Percentiles rank a stretch among this genome's conserved stretches.
phyloP scores from a whole-genome alignment of 2,113 vertebrate species.

The Apodemus sylvaticus region DNA sequence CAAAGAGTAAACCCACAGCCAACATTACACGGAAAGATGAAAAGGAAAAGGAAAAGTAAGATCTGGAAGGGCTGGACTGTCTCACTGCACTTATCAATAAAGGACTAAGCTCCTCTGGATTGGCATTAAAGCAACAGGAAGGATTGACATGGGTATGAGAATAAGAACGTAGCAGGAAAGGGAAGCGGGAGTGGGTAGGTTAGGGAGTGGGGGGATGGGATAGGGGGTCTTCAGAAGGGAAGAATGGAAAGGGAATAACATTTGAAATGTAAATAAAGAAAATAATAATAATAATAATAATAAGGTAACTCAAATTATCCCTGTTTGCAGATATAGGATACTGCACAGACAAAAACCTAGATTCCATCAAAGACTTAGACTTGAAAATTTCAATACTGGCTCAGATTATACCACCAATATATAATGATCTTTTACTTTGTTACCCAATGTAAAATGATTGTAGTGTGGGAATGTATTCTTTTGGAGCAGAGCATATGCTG shows the following conservation, averaged over 20 bases:
- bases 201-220: too few relatives aligned
- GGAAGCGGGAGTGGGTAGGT: too few relatives aligned
- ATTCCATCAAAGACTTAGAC: neutral
- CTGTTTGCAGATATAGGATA: neutral
- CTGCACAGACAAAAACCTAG: neutral
- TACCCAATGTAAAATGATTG: neutral
- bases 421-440: neutral
- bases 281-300: too few relatives aligned
- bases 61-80: neutral
- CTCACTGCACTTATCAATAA: neutral
- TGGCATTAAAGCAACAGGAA: neutral
- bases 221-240: too few relatives aligned
- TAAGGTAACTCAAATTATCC: neutral
- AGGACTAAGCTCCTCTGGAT: neutral
- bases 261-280: too few relatives aligned
- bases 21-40: neutral
- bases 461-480: neutral
- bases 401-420: neutral
- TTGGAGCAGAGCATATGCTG: neutral
- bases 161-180: neutral
- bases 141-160: neutral
- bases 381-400: neutral
- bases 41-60: neutral
- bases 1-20: neutral
- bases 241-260: too few relatives aligned